Conservation (phyloP, 2,113 vertebrate genomes). For the Anolis sagrei region DNA sequence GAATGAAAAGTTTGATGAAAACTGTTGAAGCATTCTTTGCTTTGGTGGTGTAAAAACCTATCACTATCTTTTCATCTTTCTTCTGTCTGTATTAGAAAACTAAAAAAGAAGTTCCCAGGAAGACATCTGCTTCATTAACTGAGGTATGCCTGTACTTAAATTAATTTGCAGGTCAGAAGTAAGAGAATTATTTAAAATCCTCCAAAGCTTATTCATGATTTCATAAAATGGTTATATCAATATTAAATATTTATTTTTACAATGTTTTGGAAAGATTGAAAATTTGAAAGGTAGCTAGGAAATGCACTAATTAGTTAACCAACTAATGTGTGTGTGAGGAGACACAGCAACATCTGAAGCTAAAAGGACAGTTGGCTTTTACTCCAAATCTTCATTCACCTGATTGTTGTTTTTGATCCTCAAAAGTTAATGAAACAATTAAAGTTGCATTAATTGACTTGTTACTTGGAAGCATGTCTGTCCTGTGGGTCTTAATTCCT, state of each 20-base stretch:
- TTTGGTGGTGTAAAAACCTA: too few relatives aligned
- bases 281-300: neutral
- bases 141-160: too few relatives aligned
- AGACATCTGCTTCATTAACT: too few relatives aligned
- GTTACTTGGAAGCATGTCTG: neutral
- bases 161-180: neutral
- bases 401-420: constrained; percentile 17
- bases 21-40: too few relatives aligned
- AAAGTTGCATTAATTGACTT: neutral
- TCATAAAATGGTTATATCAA: neutral
- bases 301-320: neutral
- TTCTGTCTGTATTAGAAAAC: too few relatives aligned
- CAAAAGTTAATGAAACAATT: constrained; percentile 18
- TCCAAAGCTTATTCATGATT: neutral
- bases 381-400: neutral
- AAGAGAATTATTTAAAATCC: neutral
- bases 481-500: neutral
- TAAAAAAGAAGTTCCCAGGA: too few relatives aligned
- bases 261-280: neutral
- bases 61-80: too few relatives aligned
- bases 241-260: neutral
- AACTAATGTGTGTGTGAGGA: neutral
- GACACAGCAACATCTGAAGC: neutral
- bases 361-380: neutral
- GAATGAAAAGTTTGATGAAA: too few relatives aligned